These are phyloP conservation scores for Gallinago nigripennis DNA, from an alignment of 2,797 vertebrate species.

Conservation along the genomic window DNA sequence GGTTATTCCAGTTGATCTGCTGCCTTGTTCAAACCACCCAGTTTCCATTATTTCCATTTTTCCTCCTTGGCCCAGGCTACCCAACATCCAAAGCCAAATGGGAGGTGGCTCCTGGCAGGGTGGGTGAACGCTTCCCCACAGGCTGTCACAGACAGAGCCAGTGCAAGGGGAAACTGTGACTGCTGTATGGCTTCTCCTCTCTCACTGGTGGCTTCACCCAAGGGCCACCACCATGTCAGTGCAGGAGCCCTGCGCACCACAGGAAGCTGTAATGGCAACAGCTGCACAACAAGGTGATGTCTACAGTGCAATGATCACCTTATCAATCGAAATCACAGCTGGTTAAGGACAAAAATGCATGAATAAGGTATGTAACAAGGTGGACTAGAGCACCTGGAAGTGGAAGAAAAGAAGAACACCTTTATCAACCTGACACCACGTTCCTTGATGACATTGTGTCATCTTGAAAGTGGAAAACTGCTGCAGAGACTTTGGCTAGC, in stretches of 20 bases:
- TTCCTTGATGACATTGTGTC: neutral
- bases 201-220: neutral
- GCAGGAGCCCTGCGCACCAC: neutral
- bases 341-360: neutral
- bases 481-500: neutral
- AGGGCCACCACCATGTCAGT: rapidly evolving
- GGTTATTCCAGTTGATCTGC: neutral
- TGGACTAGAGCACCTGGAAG: neutral
- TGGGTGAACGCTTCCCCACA: neutral
- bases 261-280: neutral
- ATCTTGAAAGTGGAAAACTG: neutral
- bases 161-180: neutral
- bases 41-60: neutral
- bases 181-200: neutral
- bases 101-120: neutral
- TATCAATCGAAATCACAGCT: neutral
- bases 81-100: no score
- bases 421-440: neutral
- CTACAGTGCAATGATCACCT: neutral
- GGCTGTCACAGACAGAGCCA: rapidly evolving
- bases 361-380: neutral
- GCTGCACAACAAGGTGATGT: neutral
- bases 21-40: neutral
- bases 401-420: neutral
- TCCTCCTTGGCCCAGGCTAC: no score